Conservation (phyloP, 1,140 invertebrate genomes). For the Himalopsyche phryganea region DNA sequence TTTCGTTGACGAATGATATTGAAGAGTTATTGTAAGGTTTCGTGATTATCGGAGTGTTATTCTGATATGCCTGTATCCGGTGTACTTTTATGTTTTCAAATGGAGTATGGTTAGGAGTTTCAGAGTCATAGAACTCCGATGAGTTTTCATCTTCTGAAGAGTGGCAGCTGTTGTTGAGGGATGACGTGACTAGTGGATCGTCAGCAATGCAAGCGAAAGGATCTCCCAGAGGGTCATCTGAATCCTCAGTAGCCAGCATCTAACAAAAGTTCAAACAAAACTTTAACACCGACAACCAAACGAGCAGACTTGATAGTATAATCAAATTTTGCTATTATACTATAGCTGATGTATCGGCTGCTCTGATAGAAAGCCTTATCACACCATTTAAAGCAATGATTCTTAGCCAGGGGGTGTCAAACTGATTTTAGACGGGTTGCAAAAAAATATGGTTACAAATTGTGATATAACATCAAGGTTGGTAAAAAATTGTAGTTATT, state of each 20-base stretch:
- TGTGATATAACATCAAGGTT: too few species aligned
- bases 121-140: neutral
- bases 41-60: slow-evolving; percentile 8
- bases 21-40: neutral
- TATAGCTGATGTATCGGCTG: too few species aligned
- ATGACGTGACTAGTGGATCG: slow-evolving; percentile 9
- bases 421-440: too few species aligned
- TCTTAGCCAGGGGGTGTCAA: too few species aligned
- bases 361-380: too few species aligned
- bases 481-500: too few species aligned
- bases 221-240: slow-evolving; percentile 11
- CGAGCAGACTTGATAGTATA: too few species aligned
- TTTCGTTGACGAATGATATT: too few species aligned
- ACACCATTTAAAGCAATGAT: too few species aligned
- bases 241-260: slow-evolving; percentile 14
- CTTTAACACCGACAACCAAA: too few species aligned
- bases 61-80: slow-evolving; percentile 14
- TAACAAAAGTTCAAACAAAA: neutral
- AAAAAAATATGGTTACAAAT: too few species aligned
- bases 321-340: too few species aligned
- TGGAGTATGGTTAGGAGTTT: neutral
- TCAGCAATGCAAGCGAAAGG: slow-evolving; percentile 12
- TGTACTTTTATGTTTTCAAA: slow-evolving; percentile 2
- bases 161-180: slow-evolving; percentile 5
- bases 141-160: neutral